Evolutionary conservation across 1,140 invertebrate genomes (phyloP), one percentile per base, ranked within the genome.

Genomic region (Campodea augens): DNA sequence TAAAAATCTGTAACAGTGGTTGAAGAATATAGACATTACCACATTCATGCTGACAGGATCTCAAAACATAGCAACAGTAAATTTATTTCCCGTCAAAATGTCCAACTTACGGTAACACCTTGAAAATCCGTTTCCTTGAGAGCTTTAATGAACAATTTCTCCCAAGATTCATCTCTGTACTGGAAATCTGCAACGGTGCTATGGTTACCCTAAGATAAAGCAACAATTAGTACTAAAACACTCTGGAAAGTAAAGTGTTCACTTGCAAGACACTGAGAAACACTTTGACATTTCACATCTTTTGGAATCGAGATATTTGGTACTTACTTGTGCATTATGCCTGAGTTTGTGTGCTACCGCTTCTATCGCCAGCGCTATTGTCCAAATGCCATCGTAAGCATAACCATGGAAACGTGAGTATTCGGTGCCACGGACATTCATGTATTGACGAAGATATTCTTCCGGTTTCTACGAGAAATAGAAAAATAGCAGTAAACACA

Each of bases 301-400:
- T n/a, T n/a, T n/a, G n/a, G n/a, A n/a, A n/a, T n/a, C n/a, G n/a
- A n/a, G n/a, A n/a, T n/a, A 76, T 77, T 52, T 80, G 65, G 55
- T 83, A 79, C 4, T 75, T 71, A n/a, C n/a, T n/a, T n/a, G n/a
- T 37, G 73, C 68, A 51, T 63, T 64, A 45, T 68, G 62, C 7
- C 65, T 61, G 41, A 79, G 69, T 46, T 71, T 65, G 51, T 81
- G 75, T 0, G 83, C 77, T 25, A 90, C 86, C 49, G 81, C 78
- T 52, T 92, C 81, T 46, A 92, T 86, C 13, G 88, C 86, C 45
- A 90, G 61, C 0, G 90, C 90, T 44, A 93, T 87, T 1, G 90
- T 86, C 92, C 92, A 97, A 45, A 97, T 86, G 3, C 84, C 89
- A 61, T 97, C 92, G 63, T 96, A 96, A 12, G 91, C 91, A 60